A percentile compares a stretch with the other conserved stretches of the same genome.
phyloP scores from a whole-genome alignment of 2,888 invertebrate species.

The Allophyes oxyacanthae region DNA sequence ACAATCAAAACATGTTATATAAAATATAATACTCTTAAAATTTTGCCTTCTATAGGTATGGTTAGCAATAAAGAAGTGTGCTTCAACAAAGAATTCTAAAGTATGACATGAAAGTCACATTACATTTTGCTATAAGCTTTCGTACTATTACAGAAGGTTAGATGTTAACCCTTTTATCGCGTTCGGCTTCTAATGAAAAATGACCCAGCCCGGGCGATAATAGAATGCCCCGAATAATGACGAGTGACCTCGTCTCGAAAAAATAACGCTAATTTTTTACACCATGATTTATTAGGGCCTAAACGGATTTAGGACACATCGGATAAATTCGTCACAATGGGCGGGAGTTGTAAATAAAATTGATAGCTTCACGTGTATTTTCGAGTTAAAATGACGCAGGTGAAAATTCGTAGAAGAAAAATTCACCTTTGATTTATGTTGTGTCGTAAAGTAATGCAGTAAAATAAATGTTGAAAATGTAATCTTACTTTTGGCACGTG shows the following conservation, averaged over 20 bases:
- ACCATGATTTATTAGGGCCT: conserved; percentile 76
- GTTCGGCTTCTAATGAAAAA: conserved; percentile 68
- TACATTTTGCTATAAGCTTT: conserved; percentile 13
- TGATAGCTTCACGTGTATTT: conserved; percentile 63
- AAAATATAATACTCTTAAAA: too few species aligned
- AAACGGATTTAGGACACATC: conserved; percentile 67
- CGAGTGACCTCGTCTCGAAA: conserved; percentile 66
- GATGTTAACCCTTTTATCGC: conserved; percentile 64
- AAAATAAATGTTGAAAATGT: conserved; percentile 57
- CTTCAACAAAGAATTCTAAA: background rate
- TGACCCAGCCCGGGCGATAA: conserved; percentile 63
- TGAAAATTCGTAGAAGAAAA: conserved; percentile 36
- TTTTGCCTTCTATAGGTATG: too few species aligned
- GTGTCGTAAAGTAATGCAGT: conserved; percentile 31
- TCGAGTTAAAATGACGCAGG: conserved; percentile 32
- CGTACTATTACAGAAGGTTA: conserved; percentile 37
- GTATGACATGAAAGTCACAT: conserved; percentile 3
- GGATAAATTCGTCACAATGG: conserved; percentile 70
- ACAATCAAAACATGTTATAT: too few species aligned
- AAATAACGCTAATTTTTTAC: conserved; percentile 78
- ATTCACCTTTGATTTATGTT: conserved; percentile 46
- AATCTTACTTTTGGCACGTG: conserved; percentile 55
- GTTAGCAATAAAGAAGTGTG: background rate
- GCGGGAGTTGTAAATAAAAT: conserved; percentile 72
- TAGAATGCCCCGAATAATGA: conserved; percentile 64